A percentile compares a stretch with the other conserved stretches of the same genome.
Evolutionary conservation across 2,113 vertebrate species (phyloP).

Genomic region (Cochlearius cochlearius): DNA sequence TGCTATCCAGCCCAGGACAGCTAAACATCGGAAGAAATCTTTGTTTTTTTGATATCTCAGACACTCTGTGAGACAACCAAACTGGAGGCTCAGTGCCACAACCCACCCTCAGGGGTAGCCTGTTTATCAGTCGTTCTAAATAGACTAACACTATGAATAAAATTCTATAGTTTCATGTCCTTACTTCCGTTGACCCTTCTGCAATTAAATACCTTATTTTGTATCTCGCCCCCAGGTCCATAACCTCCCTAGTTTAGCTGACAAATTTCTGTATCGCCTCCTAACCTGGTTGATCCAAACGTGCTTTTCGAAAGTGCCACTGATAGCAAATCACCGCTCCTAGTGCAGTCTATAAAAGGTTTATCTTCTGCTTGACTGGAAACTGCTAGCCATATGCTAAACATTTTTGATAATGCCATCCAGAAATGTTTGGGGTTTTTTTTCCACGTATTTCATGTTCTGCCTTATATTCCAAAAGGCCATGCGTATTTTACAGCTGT

Average conservation of each 20-base stretch:
- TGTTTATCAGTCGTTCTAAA: not conserved
- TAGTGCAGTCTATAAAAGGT: not conserved
- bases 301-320: not conserved
- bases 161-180: not conserved
- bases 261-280: not conserved
- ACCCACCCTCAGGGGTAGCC: not conserved
- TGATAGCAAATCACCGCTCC: not conserved
- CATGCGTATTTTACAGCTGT: not conserved
- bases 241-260: not conserved
- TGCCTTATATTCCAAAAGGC: not conserved
- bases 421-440: not conserved
- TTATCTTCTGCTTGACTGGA: not conserved
- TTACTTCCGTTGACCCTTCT: not conserved
- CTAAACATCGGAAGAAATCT: not conserved
- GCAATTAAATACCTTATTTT: not conserved
- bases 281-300: not conserved
- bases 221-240: not conserved
- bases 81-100: not conserved
- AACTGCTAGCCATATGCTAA: conserved; percentile 1
- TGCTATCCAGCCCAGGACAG: not conserved
- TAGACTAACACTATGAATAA: not conserved
- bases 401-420: not conserved
- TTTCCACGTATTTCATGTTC: not conserved
- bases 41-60: rapidly evolving
- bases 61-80: not conserved